Evolutionary conservation across 2,888 invertebrate species (phyloP), one percentile per base, ranked within the genome.

Genomic region (Dolichopus griseipennis): DNA sequence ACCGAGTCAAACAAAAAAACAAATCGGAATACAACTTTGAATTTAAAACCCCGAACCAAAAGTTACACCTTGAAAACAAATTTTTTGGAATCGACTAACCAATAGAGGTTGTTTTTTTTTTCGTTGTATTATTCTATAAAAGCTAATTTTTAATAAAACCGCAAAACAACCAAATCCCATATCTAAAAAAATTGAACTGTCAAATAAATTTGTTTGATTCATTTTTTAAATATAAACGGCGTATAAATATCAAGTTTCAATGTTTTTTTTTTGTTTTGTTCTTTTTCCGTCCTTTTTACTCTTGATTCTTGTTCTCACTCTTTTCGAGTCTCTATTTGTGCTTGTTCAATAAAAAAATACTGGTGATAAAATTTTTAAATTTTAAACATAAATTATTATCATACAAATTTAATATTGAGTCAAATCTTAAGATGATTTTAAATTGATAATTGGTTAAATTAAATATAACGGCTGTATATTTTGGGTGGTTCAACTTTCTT

Each of bases 131-230:
- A 52, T 18, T 52, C 2, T 12, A 9, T 15, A 52, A n/a, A n/a
- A 12, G 52, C 52, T 52, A 52, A 52, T 52, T 52, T 52, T 52
- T 18, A 4, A 4, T 27, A 27, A 52, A 52, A 52, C 52, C 52
- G 52, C 52, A 52, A 52, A 41, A 52, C 52, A 52, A 12, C 52
- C 9, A 9, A 52, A 52, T 18, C n/a, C n/a, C 15, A 52, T 12
- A 52, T 37, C 52, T 18, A 52, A 52, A 52, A 37, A 37, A 52
- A 18, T 52, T 15, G n/a, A 52, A 52, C 15, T 52, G 52, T 52
- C 52, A 52, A 52, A 52, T 52, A 52, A 52, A 52, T 18, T 52
- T 52, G 15, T 52, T 52, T 52, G 52, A n/a, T 52, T 52, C 52
- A 52, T 52, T 52, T 52, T 52, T 52, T 15, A 52, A 52, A 18